Conservation (phyloP, 2,113 vertebrate genomes). For the Atractosteus spatula region DNA sequence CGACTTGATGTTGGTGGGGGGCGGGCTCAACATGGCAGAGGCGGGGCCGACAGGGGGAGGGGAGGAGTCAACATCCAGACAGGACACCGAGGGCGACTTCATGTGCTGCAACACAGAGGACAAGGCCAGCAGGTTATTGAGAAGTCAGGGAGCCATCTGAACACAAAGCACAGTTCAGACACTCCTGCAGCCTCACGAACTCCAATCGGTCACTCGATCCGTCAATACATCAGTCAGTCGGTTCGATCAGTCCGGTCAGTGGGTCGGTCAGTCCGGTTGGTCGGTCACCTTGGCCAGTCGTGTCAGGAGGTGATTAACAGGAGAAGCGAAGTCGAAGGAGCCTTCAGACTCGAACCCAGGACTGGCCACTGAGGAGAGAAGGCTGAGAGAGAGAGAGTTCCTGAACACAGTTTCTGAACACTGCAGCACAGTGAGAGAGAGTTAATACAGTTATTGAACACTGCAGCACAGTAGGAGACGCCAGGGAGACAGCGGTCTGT, state of each 20-base stretch:
- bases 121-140: not conserved
- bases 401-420: not conserved
- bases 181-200: not conserved
- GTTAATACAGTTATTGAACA: not conserved
- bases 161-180: slow-evolving; percentile 21
- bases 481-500: not conserved
- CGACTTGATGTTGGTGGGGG: slow-evolving; percentile 61
- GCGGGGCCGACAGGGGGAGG: slow-evolving; percentile 49
- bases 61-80: slow-evolving; percentile 71
- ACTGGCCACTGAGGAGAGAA: slow-evolving; percentile 55
- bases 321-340: slow-evolving; percentile 57
- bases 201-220: no score
- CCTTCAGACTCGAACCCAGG: slow-evolving; percentile 54
- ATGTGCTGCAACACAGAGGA: slow-evolving; percentile 61
- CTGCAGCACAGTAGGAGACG: not conserved
- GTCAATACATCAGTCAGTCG: no score
- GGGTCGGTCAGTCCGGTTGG: not conserved
- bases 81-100: slow-evolving; percentile 83
- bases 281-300: slow-evolving; percentile 73
- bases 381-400: slow-evolving; percentile 31
- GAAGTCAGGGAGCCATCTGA: slow-evolving; percentile 9
- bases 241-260: no score
- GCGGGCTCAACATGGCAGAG: slow-evolving; percentile 52
- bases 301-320: slow-evolving; percentile 69
- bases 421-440: not conserved